These are phyloP conservation scores for Drosophila punjabiensis DNA, from an alignment of 1,140 invertebrate species.

Conservation along the genomic window DNA sequence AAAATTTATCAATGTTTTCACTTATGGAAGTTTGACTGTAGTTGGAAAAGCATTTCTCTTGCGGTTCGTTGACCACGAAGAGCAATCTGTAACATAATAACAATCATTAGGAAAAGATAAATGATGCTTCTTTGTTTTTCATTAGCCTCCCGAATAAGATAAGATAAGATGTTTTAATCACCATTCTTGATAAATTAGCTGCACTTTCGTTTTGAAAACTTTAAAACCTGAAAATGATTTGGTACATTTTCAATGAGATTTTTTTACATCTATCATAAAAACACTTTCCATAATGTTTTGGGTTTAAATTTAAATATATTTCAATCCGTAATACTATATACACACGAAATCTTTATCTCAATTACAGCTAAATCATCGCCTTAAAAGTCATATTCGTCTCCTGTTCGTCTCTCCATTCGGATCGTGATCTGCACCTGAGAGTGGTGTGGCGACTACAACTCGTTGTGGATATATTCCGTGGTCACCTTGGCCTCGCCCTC, in stretches of 20 bases:
- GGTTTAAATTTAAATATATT: slow-evolving; percentile 73
- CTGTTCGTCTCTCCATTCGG: slow-evolving; percentile 2
- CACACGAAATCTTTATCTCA: slow-evolving; percentile 68
- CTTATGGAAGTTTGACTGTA: slow-evolving; percentile 17
- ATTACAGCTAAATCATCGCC: slow-evolving; percentile 63
- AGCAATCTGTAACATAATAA: slow-evolving; percentile 11
- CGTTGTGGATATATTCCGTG: slow-evolving; percentile 92
- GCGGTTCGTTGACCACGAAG: slow-evolving; percentile 40
- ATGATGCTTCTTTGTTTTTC: slow-evolving; percentile 10
- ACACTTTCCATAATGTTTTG: not conserved
- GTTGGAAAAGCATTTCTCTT: slow-evolving; percentile 15
- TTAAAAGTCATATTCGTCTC: slow-evolving; percentile 55
- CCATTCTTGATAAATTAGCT: not conserved
- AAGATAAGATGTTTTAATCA: not conserved
- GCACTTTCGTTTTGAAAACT: not conserved
- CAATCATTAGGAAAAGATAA: slow-evolving; percentile 11
- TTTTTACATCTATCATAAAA: not conserved
- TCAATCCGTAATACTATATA: slow-evolving; percentile 80
- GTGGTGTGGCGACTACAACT: slow-evolving; percentile 86
- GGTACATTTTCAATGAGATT: not conserved
- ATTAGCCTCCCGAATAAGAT: not conserved
- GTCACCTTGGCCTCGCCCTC: slow-evolving; percentile 92
- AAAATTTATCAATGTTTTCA: not conserved
- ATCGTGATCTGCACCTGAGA: slow-evolving; percentile 6
- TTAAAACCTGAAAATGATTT: not conserved